phyloP scores from a whole-genome alignment of 2,888 invertebrate genomes.

The Caradrina clavipalpis region DNA sequence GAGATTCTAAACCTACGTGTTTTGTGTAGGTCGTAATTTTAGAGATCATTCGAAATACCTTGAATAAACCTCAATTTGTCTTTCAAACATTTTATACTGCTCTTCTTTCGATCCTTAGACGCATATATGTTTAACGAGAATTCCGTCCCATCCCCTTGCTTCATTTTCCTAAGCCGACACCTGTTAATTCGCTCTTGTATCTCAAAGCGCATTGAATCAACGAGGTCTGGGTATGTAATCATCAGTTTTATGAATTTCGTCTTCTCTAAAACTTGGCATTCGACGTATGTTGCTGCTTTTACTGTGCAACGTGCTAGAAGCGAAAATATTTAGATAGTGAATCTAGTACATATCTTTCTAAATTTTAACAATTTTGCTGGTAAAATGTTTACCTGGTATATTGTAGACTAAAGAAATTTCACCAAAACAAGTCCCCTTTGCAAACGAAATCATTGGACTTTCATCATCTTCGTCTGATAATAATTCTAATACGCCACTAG shows the following conservation, averaged over 20 bases:
- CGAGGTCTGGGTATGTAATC: constrained; percentile 86
- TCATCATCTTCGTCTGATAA: constrained; percentile 90
- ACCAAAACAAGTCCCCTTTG: constrained; percentile 88
- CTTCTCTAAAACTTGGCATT: constrained; percentile 89
- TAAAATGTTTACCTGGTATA: constrained; percentile 79
- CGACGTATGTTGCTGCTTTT: constrained; percentile 89
- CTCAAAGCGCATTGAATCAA: constrained; percentile 78
- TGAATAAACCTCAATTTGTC: constrained; percentile 85
- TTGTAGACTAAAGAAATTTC: constrained; percentile 89
- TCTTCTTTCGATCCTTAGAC: constrained; percentile 85
- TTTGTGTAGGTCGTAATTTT: neutral
- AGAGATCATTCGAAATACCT: constrained; percentile 68
- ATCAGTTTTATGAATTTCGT: constrained; percentile 87
- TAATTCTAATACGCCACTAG: constrained; percentile 87
- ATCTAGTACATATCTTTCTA: neutral
- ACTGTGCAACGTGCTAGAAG: constrained; percentile 86
- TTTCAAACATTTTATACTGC: constrained; percentile 88
- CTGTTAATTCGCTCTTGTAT: constrained; percentile 78
- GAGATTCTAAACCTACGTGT: neutral
- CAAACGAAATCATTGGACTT: constrained; percentile 89
- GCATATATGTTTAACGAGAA: constrained; percentile 85
- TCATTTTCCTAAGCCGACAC: constrained; percentile 72
- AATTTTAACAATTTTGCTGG: neutral
- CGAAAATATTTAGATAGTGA: constrained; percentile 33
- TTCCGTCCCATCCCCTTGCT: constrained; percentile 63